These are phyloP conservation scores for Leistus spinibarbis DNA, from an alignment of 2,888 invertebrate genomes.

Conservation along the genomic window DNA sequence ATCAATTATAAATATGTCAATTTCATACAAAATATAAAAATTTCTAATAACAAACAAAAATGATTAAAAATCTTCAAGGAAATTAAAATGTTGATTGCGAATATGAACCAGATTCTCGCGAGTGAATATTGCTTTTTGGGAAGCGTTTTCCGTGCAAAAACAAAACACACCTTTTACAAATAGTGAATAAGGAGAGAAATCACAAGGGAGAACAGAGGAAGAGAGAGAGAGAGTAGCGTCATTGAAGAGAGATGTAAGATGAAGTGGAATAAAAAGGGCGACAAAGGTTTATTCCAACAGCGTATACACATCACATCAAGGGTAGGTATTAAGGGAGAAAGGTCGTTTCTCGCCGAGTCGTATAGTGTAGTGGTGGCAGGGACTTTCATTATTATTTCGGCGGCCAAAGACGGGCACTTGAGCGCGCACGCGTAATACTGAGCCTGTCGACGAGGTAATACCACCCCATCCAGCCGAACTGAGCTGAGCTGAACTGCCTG, in stretches of 20 bases:
- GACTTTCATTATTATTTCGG: conserved; percentile 44
- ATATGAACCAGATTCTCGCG: not conserved
- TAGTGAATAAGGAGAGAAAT: conserved; percentile 28
- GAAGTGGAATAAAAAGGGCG: conserved; percentile 14
- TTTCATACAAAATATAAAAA: no score
- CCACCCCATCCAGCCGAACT: not conserved
- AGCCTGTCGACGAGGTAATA: conserved; percentile 28
- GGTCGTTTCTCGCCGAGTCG: not conserved
- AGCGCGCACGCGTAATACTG: conserved; percentile 39
- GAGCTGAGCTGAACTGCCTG: conserved; percentile 9
- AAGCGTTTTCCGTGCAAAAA: conserved; percentile 23
- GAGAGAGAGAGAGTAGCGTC: not conserved
- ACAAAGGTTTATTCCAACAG: conserved; percentile 31
- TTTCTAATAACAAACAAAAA: no score
- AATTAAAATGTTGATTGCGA: not conserved
- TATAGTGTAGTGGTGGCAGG: conserved; percentile 13
- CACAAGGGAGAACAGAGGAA: not conserved
- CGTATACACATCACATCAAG: conserved; percentile 39
- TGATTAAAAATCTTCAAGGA: not conserved
- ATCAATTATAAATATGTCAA: no score
- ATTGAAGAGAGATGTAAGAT: conserved; percentile 23
- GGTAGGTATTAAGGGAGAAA: conserved; percentile 19
- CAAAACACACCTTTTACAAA: conserved; percentile 31
- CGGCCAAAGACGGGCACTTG: conserved; percentile 37
- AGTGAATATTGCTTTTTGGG: not conserved